Base-by-base conservation (phyloP, 2,113 vertebrate species). In the Accipiter virgatus region DNA sequence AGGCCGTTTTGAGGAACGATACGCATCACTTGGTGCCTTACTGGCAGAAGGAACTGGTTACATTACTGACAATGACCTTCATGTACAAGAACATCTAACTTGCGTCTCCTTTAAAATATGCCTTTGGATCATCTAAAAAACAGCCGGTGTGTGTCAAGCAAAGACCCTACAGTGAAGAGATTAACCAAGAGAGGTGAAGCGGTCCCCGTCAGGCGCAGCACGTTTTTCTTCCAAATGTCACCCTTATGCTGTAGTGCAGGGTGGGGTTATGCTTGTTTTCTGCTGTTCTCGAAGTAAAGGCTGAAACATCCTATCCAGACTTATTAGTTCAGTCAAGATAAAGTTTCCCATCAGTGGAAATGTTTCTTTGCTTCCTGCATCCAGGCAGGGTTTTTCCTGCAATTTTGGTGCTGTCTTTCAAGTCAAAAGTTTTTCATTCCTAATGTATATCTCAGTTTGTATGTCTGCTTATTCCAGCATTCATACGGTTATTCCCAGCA, bases 151-250 rank as follows among this genome's bases (percentile, higher is more conserved):
- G 16, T 48, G 52, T 63, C 45, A 47, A 48, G 29, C 32, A 50
- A 42, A 53, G 34, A 45, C 29, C 34, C 45, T 47, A 1, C 29
- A 12, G 14, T 11, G 48, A 19, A 21, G 50, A n/a, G 34, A 59
- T 53, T 6, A 34, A 19, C 26, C 3, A 18, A 47, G n/a, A 17
- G 34, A 31, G 16, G 61, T 38, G 19, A 34, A 67, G 26, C 26
- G 38, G 23, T 73, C 29, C 16, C 38, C 0, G 2, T 31, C 23
- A 36, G 36, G 11, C 4, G 0, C 34, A 80, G 67, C 9, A 3
- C 2, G 8, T 8, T 92, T 63, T 68, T 36, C 10, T 68, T 82
- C 21, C 55, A 34, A 3, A 26, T 47, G 6, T 5, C 14, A 45
- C 16, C 5, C 4, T 53, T 52, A 23, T 23, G 27, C 47, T 0